These are phyloP conservation scores for Numenius arquata DNA, from an alignment of 2,113 vertebrate species.

Conservation along the genomic window DNA sequence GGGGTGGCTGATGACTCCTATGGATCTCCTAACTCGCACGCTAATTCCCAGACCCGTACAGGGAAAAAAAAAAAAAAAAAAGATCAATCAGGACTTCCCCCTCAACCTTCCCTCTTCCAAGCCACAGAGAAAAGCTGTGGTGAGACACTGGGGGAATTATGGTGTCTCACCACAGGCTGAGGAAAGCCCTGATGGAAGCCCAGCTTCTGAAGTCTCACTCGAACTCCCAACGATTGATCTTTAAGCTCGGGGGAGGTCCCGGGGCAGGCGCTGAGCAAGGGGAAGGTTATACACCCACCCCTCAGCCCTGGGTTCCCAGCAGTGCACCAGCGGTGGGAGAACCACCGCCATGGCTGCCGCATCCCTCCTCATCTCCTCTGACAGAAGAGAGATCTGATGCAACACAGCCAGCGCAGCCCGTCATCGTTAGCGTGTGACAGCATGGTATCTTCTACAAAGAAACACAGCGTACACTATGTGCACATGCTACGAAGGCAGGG, in stretches of 20 bases:
- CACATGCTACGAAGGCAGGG: background rate
- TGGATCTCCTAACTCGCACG: background rate
- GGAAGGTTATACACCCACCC: background rate
- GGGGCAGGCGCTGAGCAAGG: accelerated
- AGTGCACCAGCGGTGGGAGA: background rate
- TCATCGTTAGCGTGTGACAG: accelerated
- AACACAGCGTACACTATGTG: background rate
- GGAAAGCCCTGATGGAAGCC: background rate
- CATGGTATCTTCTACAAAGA: background rate
- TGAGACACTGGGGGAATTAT: background rate
- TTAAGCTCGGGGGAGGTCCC: background rate
- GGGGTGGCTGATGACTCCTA: background rate
- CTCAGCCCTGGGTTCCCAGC: background rate
- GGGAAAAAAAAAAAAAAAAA: background rate
- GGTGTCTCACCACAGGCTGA: background rate
- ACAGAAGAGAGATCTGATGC: background rate
- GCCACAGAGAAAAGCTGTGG: background rate
- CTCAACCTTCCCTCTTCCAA: background rate
- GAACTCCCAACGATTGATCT: background rate
- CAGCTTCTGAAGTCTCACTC: background rate
- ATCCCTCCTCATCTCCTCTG: background rate
- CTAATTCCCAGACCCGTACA: background rate
- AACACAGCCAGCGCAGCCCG: background rate
- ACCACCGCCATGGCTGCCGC: accelerated
- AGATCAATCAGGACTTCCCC: background rate